Conservation (phyloP, 2,113 vertebrate genomes). For the Sterrhoptilus dennistouni region DNA sequence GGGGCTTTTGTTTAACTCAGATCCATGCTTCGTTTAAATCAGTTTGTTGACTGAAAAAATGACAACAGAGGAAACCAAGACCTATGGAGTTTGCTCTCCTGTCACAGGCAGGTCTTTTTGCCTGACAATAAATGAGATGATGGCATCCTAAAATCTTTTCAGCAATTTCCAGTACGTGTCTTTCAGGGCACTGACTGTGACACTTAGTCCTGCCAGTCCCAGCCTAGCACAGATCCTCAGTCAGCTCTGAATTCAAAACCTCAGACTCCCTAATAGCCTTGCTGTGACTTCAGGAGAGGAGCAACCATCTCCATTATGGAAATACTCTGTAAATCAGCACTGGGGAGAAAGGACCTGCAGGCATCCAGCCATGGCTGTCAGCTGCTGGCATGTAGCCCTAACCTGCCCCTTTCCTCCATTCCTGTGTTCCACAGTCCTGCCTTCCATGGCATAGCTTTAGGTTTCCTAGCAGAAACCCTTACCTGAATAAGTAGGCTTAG, state of each 20-base stretch:
- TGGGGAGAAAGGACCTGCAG: not conserved
- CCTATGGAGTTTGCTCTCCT: not conserved
- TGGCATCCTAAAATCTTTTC: not conserved
- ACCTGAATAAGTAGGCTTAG: not conserved
- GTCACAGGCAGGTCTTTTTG: not conserved
- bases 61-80: not conserved
- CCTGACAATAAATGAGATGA: not conserved
- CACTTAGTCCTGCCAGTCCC: not conserved
- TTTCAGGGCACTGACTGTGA: not conserved
- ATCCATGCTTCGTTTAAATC: not conserved
- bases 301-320: not conserved
- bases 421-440: not conserved
- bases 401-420: not conserved
- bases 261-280: not conserved
- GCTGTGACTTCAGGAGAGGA: not conserved
- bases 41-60: not conserved
- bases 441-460: not conserved
- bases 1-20: constrained; percentile 2
- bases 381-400: not conserved
- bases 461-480: not conserved
- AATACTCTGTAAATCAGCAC: not conserved
- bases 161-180: not conserved
- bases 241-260: not conserved
- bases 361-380: not conserved
- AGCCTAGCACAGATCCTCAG: not conserved